Conservation (phyloP, 2,113 vertebrate genomes). For the Patagioenas fasciata region DNA sequence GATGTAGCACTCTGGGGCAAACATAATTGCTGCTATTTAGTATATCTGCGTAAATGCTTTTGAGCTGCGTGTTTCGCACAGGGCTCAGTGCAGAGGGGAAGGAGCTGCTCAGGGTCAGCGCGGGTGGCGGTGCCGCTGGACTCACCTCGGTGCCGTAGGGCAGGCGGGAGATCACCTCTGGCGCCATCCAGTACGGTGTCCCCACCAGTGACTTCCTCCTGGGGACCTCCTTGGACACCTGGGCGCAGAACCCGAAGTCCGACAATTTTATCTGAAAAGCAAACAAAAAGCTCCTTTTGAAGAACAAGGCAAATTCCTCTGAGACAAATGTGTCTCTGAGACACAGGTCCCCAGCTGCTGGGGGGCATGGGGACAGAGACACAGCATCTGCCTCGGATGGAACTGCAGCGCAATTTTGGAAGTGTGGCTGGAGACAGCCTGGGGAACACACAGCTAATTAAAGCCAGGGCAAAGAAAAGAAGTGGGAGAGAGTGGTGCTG, state of each 20-base stretch:
- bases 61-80: not conserved
- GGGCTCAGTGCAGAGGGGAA: not conserved
- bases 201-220: conserved; percentile 97
- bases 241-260: conserved; percentile 98
- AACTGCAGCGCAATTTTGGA: not conserved
- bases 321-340: rapidly evolving
- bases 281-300: not conserved
- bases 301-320: not conserved
- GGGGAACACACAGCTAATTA: rapidly evolving
- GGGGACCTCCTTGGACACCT: conserved; percentile 98
- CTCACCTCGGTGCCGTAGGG: conserved; percentile 96
- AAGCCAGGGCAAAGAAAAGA: not conserved
- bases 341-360: not conserved
- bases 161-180: conserved; percentile 95
- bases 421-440: not conserved
- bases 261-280: conserved; percentile 91
- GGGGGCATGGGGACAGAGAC: not conserved
- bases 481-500: not conserved
- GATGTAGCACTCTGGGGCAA: not conserved
- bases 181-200: conserved; percentile 98
- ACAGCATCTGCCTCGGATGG: not conserved
- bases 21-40: not conserved
- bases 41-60: not conserved
- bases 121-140: rapidly evolving
- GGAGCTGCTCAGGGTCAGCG: rapidly evolving